phyloP scores from a whole-genome alignment of 2,113 vertebrate species.

The Chloropsis cyanopogon region DNA sequence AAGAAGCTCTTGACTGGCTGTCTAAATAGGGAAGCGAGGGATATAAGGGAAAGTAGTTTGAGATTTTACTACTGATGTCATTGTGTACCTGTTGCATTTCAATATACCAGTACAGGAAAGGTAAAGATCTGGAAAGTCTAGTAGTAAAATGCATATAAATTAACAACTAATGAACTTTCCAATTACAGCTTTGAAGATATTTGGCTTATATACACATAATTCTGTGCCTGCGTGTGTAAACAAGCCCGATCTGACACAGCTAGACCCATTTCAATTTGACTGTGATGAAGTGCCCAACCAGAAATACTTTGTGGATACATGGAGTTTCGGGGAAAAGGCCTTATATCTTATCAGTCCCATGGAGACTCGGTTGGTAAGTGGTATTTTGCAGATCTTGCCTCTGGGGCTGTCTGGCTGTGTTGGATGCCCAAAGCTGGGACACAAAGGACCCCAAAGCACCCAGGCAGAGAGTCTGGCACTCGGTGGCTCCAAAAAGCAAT shows the following conservation, averaged over 20 bases:
- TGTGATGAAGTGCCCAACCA: neutral
- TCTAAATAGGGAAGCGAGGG: neutral
- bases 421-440: neutral
- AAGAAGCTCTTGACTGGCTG: neutral
- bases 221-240: neutral
- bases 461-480: neutral
- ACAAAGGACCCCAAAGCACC: neutral
- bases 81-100: neutral
- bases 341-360: neutral
- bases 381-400: neutral
- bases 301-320: neutral
- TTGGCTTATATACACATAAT: neutral
- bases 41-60: neutral
- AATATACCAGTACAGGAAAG: neutral
- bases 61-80: neutral
- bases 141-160: neutral
- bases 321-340: neutral
- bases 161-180: neutral
- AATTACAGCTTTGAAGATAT: neutral
- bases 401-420: neutral
- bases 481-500: neutral
- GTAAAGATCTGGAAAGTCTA: neutral
- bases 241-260: neutral
- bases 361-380: neutral
- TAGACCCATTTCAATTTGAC: neutral